phyloP scores from a whole-genome alignment of 2,797 vertebrate genomes.

The Clarias fuscus region DNA sequence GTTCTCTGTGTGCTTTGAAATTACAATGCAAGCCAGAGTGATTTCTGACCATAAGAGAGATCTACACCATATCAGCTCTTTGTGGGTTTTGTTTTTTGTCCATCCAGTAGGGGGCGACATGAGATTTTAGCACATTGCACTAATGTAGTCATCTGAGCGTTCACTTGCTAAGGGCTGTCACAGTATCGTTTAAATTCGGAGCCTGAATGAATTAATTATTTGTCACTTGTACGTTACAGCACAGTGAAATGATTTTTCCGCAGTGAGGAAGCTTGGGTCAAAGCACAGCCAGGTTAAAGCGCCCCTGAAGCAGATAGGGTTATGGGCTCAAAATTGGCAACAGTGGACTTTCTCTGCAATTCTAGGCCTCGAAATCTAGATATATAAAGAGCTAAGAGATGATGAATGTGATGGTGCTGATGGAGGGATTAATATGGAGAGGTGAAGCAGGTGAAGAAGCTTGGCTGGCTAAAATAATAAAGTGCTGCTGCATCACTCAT shows the following conservation, averaged over 20 bases:
- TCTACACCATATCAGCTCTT: not conserved
- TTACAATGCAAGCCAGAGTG: not conserved
- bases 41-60: not conserved
- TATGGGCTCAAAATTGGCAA: too few species aligned
- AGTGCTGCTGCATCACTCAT: not conserved
- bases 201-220: not conserved
- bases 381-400: too few species aligned
- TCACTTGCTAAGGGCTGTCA: not conserved
- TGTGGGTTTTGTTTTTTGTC: not conserved
- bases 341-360: not conserved
- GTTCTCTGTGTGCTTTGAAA: not conserved
- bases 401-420: not conserved
- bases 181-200: not conserved
- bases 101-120: conserved; percentile 2
- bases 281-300: too few species aligned
- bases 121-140: not conserved
- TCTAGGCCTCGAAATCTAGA: not conserved
- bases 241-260: too few species aligned
- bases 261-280: too few species aligned
- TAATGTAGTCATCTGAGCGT: not conserved
- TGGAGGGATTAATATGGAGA: not conserved
- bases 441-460: not conserved
- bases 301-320: too few species aligned
- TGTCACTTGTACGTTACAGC: too few species aligned
- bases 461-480: not conserved